Percentiles rank a stretch among this genome's conserved stretches.
Conservation (phyloP, 2,797 vertebrate species). For the Sebastolobus alascanus region DNA sequence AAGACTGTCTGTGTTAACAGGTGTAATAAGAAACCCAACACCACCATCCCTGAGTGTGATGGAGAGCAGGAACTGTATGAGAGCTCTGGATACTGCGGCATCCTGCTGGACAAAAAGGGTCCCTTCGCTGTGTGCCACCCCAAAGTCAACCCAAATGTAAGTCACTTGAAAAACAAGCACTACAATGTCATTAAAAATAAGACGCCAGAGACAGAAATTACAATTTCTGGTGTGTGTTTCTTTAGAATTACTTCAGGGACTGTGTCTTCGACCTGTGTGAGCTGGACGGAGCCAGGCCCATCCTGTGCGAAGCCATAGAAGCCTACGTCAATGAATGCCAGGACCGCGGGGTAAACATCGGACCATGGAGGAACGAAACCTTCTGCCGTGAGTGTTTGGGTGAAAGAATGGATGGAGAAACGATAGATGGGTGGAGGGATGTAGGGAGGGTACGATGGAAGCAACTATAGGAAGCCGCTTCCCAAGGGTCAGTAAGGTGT, state of each 20-base stretch:
- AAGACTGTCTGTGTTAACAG: slow-evolving; percentile 55
- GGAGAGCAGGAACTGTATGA: slow-evolving; percentile 77
- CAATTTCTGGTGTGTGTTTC: slow-evolving; percentile 9
- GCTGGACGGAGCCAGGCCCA: slow-evolving; percentile 76
- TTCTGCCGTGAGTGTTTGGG: slow-evolving; percentile 79
- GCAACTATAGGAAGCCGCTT: not conserved
- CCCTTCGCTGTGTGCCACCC: slow-evolving; percentile 84
- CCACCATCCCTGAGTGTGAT: slow-evolving; percentile 74
- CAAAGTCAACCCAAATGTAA: slow-evolving; percentile 83
- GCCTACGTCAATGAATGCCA: slow-evolving; percentile 85
- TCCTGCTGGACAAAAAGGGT: slow-evolving; percentile 80
- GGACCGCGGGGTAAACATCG: slow-evolving; percentile 79
- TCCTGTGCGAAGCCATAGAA: slow-evolving; percentile 85
- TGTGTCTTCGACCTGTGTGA: slow-evolving; percentile 86
- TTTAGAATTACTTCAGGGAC: slow-evolving; percentile 81
- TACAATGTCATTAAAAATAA: too few relatives aligned
- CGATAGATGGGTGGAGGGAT: too few relatives aligned
- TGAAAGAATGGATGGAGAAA: not conserved
- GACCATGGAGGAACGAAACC: slow-evolving; percentile 83
- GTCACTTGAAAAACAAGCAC: slow-evolving; percentile 7
- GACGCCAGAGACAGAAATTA: too few relatives aligned
- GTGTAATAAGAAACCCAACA: slow-evolving; percentile 77
- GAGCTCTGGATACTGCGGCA: slow-evolving; percentile 80
- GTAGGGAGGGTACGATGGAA: not conserved
- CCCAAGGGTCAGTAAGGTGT: too few relatives aligned